Percentiles rank a stretch among this genome's conserved stretches.
phyloP scores from a whole-genome alignment of 2,888 invertebrate species.

The Hirtodrosophila alboralis region DNA sequence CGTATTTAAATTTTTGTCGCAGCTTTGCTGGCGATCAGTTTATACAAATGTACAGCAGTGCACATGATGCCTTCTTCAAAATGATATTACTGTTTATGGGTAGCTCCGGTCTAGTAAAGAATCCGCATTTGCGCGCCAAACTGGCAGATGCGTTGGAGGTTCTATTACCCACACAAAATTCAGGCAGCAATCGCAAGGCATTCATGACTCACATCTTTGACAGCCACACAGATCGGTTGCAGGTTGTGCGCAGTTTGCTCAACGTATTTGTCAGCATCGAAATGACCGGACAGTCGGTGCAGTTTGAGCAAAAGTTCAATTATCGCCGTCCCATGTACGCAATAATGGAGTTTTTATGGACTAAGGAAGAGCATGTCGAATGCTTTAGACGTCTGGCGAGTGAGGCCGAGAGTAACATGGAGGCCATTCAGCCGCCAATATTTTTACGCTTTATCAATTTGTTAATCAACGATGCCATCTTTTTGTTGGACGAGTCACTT shows the following conservation, averaged over 20 bases:
- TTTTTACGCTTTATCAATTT: conserved; percentile 98
- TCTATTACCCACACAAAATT: conserved; percentile 89
- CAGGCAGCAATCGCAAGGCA: conserved; percentile 75
- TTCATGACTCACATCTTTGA: conserved; percentile 90
- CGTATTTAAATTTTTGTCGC: conserved; percentile 90
- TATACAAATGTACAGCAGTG: conserved; percentile 87
- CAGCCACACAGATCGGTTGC: conserved; percentile 89
- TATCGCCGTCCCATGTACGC: conserved; percentile 97
- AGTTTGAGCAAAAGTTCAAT: conserved; percentile 98
- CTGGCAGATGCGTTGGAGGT: conserved; percentile 95
- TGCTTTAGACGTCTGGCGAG: conserved; percentile 91
- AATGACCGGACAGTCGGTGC: conserved; percentile 97
- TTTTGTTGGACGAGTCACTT: conserved; percentile 94
- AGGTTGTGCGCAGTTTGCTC: conserved; percentile 92
- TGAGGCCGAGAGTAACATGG: conserved; percentile 94
- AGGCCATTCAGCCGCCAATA: conserved; percentile 94
- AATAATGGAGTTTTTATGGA: conserved; percentile 96
- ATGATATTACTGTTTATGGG: conserved; percentile 95
- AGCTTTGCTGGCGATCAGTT: conserved; percentile 89
- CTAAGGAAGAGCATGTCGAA: conserved; percentile 90
- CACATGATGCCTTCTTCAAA: conserved; percentile 86
- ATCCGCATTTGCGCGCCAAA: conserved; percentile 96
- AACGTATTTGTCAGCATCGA: conserved; percentile 98
- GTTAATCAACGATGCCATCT: conserved; percentile 98
- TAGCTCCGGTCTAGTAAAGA: conserved; percentile 90